Evolutionary conservation across 2,888 invertebrate genomes (phyloP).

Genomic region (Ptychoptera albimana): DNA sequence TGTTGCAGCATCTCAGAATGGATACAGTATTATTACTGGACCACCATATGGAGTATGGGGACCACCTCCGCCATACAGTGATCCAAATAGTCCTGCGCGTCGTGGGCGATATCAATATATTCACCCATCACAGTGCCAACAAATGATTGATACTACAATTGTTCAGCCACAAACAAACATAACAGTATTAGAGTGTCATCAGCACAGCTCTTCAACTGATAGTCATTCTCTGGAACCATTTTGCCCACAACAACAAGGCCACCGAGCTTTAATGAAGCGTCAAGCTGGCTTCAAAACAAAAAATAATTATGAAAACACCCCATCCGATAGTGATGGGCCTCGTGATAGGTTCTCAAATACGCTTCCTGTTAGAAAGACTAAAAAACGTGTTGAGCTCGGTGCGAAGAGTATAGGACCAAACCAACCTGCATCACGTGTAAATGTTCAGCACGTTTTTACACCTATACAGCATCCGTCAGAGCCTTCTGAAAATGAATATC

Average conservation of each 20-base stretch:
- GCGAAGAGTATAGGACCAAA: constrained; percentile 29
- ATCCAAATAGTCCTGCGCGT: constrained; percentile 54
- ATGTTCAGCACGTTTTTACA: constrained; percentile 31
- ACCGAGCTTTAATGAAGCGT: constrained; percentile 21
- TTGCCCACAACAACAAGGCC: constrained; percentile 14
- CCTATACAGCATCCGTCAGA: constrained; percentile 12
- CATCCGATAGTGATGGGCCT: constrained; percentile 30
- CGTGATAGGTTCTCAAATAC: constrained; percentile 36
- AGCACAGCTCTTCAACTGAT: constrained; percentile 15
- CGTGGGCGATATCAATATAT: constrained; percentile 30
- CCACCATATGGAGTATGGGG: constrained; percentile 58
- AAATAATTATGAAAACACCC: constrained; percentile 39
- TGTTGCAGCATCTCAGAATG: constrained; percentile 20
- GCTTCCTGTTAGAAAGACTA: constrained; percentile 37
- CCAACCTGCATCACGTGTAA: constrained; percentile 23
- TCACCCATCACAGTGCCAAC: constrained; percentile 15
- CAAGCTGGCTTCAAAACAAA: constrained; percentile 24
- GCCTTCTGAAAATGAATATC: constrained; percentile 17
- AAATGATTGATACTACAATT: constrained; percentile 11
- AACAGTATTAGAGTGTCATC: constrained; percentile 14
- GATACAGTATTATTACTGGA: constrained; percentile 41
- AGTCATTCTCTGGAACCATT: constrained; percentile 16
- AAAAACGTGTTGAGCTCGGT: constrained; percentile 35
- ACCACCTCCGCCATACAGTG: constrained; percentile 77
- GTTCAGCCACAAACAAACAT: constrained; percentile 12